Evolutionary conservation across 2,888 invertebrate genomes (phyloP), one percentile per base, ranked within the genome.

Genomic region (Andrena fulva): DNA sequence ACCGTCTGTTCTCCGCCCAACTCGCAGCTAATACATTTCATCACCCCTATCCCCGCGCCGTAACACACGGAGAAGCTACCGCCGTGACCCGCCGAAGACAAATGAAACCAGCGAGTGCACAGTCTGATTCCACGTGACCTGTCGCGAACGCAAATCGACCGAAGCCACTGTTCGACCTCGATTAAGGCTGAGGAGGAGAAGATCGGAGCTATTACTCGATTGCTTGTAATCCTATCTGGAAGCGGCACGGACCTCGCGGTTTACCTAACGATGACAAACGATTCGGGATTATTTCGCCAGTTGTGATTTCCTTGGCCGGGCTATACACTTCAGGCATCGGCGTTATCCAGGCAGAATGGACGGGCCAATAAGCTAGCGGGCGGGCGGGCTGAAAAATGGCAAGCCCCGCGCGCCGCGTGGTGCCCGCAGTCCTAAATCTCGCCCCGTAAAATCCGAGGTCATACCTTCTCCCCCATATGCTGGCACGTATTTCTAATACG

Each of bases 261-360:
- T 88, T 75, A 73, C 67, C 76, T 88, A 88, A 88, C 85, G 88
- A 88, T 88, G 88, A 88, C 84, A 80, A 88, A 88, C 85, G 80
- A 33, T 31, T n/a, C n/a, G 10, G 80, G 86, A 87, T 87, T 88
- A 85, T 70, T 75, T 48, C 74, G 74, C 60, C 62, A 63, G 66
- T 77, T 71, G 59, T 83, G 82, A 87, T 82, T 86, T 80, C 80
- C 81, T 42, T 69, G 48, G 59, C 68, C 50, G 24, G 42, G 20
- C 71, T 60, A 59, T 63, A 42, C 64, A 68, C 59, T 24, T 54
- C 16, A 31, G 29, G 56, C 60, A 24, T 66, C 50, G 70, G 35
- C 52, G 82, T 84, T 80, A 73, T 24, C 54, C 70, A 24, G 24
- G 16, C 70, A 35, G 50, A 79, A 81, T 31, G 71, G 62, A 84